Evolutionary conservation across 2,113 vertebrate genomes (phyloP).

Genomic region (Gopherus flavomarginatus): DNA sequence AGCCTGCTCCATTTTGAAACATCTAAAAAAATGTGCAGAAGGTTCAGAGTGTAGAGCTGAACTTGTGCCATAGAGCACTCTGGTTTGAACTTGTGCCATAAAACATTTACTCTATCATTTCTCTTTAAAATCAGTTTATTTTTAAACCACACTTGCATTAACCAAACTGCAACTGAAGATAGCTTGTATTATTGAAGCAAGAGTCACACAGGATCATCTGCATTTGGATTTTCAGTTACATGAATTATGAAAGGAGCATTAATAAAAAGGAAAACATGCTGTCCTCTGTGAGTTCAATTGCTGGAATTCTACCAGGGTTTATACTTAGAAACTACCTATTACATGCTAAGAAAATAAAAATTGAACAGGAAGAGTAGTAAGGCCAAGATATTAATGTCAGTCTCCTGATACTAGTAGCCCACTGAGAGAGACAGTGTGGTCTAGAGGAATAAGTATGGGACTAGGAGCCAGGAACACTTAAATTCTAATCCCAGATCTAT

Average conservation of each 20-base stretch:
- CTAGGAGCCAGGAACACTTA: neutral
- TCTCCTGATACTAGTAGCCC: neutral
- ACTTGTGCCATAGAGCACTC: neutral
- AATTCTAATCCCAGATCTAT: neutral
- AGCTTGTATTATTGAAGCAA: neutral
- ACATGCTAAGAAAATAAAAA: neutral
- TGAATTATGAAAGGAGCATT: neutral
- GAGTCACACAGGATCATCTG: neutral
- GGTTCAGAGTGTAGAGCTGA: neutral
- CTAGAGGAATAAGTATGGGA: neutral
- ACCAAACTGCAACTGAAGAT: neutral
- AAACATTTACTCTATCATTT: neutral
- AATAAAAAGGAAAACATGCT: neutral
- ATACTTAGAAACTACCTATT: neutral
- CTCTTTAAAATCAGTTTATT: neutral
- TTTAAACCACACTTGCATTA: neutral
- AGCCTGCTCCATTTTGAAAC: neutral
- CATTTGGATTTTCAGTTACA: neutral
- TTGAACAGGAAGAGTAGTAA: neutral
- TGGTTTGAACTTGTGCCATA: neutral
- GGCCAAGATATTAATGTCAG: neutral
- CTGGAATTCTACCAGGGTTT: neutral
- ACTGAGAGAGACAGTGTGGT: neutral
- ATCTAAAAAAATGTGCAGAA: neutral
- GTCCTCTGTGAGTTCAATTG: neutral